Percentiles rank a stretch among this genome's conserved stretches.
These are phyloP conservation scores for Muscicapa adusta DNA, from an alignment of 2,113 vertebrate species.

Conservation along the genomic window DNA sequence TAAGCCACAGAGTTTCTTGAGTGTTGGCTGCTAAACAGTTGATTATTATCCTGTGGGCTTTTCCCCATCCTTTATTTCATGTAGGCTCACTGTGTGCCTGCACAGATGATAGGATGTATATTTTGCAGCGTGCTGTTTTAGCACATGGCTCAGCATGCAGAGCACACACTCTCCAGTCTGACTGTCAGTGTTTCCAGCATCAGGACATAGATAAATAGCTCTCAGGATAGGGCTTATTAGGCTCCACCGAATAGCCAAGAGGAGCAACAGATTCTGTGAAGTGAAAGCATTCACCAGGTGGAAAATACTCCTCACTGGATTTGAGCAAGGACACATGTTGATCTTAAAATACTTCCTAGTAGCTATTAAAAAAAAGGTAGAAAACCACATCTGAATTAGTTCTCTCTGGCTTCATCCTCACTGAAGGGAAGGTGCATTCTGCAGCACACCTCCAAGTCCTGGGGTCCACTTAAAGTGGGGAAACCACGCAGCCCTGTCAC, in stretches of 20 bases:
- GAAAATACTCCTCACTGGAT: not conserved
- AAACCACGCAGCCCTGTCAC: not conserved
- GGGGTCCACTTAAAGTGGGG: not conserved
- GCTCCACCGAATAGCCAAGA: not conserved
- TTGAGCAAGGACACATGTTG: not conserved
- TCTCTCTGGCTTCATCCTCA: not conserved
- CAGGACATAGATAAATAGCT: not conserved
- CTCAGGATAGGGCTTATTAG: conserved; percentile 5
- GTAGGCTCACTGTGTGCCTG: not conserved
- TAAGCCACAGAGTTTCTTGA: not conserved
- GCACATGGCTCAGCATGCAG: not conserved
- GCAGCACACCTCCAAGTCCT: not conserved
- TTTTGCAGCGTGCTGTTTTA: not conserved
- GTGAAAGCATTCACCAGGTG: not conserved
- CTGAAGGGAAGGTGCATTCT: not conserved
- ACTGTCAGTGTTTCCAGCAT: not conserved
- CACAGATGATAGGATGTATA: not conserved
- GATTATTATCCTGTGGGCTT: not conserved
- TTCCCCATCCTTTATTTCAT: not conserved
- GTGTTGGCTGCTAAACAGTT: not conserved
- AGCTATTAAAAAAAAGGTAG: not conserved
- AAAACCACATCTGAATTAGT: not conserved
- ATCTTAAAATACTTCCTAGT: not conserved
- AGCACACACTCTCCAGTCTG: not conserved
- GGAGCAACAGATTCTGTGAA: not conserved